Conservation (phyloP, 2,113 vertebrate species). For the Tachuris rubrigastra region DNA sequence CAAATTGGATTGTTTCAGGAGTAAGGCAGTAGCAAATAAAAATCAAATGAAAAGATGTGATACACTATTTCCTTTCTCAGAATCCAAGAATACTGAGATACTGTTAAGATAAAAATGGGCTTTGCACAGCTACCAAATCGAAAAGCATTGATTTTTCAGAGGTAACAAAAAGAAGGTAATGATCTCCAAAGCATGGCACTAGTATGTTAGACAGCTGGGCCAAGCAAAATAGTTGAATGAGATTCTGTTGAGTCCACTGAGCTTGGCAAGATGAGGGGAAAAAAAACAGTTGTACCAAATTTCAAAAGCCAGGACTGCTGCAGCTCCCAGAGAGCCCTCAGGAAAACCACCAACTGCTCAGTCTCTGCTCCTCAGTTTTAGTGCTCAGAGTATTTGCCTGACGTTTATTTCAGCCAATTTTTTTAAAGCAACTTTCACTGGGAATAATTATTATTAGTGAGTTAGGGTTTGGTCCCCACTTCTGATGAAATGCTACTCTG, state of each 20-base stretch:
- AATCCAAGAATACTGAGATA: not conserved
- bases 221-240: not conserved
- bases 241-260: not conserved
- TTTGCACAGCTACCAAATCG: not conserved
- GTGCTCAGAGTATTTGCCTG: not conserved
- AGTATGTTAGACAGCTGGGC: not conserved
- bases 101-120: not conserved
- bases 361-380: not conserved
- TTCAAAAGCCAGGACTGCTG: slow-evolving; percentile 1
- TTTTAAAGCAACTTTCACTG: not conserved
- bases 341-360: not conserved
- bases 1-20: not conserved
- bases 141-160: not conserved
- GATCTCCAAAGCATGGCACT: not conserved
- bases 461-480: not conserved
- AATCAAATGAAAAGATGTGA: not conserved
- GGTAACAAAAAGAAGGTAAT: not conserved
- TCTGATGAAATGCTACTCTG: not conserved
- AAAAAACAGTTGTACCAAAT: slow-evolving; percentile 9
- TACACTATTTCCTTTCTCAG: not conserved
- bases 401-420: not conserved
- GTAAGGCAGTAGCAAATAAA: not conserved
- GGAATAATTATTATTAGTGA: not conserved
- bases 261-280: not conserved
- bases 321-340: not conserved